Evolutionary conservation across 1,140 invertebrate species (phyloP), one percentile per base, ranked within the genome.

Genomic region (Pogonomyrmex californicus): DNA sequence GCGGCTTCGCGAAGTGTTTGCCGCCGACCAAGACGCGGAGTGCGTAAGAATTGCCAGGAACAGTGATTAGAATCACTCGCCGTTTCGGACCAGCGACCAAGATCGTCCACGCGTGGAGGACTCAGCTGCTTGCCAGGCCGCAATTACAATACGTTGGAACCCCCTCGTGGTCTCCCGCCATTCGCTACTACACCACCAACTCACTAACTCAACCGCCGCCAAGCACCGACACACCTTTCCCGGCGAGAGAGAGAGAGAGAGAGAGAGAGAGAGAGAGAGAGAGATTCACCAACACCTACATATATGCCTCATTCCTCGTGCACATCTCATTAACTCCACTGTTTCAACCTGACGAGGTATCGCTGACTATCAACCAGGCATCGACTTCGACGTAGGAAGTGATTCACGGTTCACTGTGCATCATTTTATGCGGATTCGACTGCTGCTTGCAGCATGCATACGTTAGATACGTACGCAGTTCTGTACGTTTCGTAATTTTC

Each of bases 21-120:
- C 82, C 38, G 38, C 75, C 60, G 73, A 54, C 47, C 36, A 86
- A 82, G 85, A 82, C 77, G 56, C 78, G n/a, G 75, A 87, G 68
- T 87, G 79, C 86, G 86, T 87, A 88, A 85, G 90, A 92, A 93
- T 91, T 89, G 88, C 91, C 90, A 90, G 92, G 87, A 91, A 91
- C 88, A 89, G 89, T 92, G 93, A 94, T 93, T 93, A 93, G 90
- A 92, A 93, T 94, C 92, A 91, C 91, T 93, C 87, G 89, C 85
- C 89, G 93, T 93, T 93, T 93, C 92, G 91, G 90, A 94, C 92
- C 88, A 92, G 91, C 89, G 90, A 82, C 85, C 90, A 90, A 89
- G 77, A 92, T 93, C 92, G 91, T 93, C 93, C 93, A 93, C 91
- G 93, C 93, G 94, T 93, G 91, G 91, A 92, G 77, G 85, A 92